Base-by-base conservation (phyloP, 1,140 invertebrate genomes). In the Leucophenga varia region DNA sequence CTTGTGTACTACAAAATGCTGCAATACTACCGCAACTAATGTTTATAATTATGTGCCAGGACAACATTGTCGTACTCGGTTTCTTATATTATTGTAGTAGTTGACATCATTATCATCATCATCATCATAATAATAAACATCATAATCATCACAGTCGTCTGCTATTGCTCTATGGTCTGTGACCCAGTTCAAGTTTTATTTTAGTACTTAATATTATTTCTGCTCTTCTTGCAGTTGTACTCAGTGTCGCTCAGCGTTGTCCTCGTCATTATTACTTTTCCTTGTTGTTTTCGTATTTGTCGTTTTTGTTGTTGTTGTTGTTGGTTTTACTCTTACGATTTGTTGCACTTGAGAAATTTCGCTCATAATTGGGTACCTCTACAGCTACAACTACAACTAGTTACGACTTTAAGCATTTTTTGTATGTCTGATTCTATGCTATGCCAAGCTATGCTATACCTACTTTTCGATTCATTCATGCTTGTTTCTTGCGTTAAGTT, bases 121-220 rank as follows among this genome's bases (percentile, higher is more conserved):
- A n/a, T 43, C 47, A 40, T n/a, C n/a, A n/a, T 41, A 16, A 5
- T 14, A 44, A 20, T 47, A 32, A 34, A 20, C 34, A 16, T 18
- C 10, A 14, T 35, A 21, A 36, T 48, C 16, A 43, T 22, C 49
- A 38, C 38, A 25, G 13, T 43, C 47, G 37, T n/a, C n/a, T n/a
- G n/a, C n/a, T n/a, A n/a, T n/a, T n/a, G n/a, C n/a, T n/a, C n/a
- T n/a, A n/a, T n/a, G n/a, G n/a, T n/a, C 50, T 57, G 48, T 67
- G 59, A 67, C 63, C 63, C 59, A 67, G 53, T 67, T 67, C 52
- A 14, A 50, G 56, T 59, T 67, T 57, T 65, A 55, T 54, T 65
- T 59, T 57, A 61, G 56, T 59, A 53, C 53, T 65, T 65, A 63
- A 61, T 61, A 65, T 61, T 59, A 65, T 61, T 65, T 60, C 10